Evolutionary conservation across 2,113 vertebrate genomes (phyloP), one percentile per base, ranked within the genome.

Genomic region (Cyanoderma ruficeps): DNA sequence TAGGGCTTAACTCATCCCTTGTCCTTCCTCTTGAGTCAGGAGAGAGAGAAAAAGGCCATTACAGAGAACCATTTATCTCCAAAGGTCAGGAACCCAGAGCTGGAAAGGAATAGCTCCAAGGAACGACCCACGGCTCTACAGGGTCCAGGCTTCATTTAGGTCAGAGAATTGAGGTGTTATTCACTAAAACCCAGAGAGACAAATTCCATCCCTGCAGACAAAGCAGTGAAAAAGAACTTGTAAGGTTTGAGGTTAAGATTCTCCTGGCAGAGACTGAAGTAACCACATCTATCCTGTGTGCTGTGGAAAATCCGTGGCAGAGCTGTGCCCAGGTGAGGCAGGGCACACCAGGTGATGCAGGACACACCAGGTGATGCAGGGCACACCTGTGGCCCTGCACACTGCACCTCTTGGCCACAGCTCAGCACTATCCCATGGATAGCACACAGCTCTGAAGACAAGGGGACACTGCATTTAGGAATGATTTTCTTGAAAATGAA

Each of bases 341-440:
- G 22, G 33, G 21, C 10, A 14, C 42, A 53, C 21, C n/a, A 55
- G 30, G 53, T 12, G 30, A 55, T 7, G 20, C 41, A 31, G 30
- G 35, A 25, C 10, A 15, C 56, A n/a, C 37, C 25, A 55, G 30
- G 53, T 12, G 30, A 55, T 7, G 20, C 41, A 31, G 30, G 35
- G 22, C 10, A 15, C 56, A 47, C 23, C 35, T 39, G 33, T 30
- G 60, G 11, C 17, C 41, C 55, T 23, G 31, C 23, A 17, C 10
- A 7, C 15, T 42, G 3, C 63, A 31, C 9, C 15, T 10, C 16
- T 35, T 44, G 53, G 15, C 35, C 10, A 3, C 6, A 42, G 49
- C 25, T 44, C 25, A 5, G 13, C 10, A 19, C 33, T 15, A 1
- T 2, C 8, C 19, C 28, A 4, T 7, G n/a, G 24, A 3, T 0